phyloP scores from a whole-genome alignment of 1,140 invertebrate genomes.

The Drosophila pruinosa region DNA sequence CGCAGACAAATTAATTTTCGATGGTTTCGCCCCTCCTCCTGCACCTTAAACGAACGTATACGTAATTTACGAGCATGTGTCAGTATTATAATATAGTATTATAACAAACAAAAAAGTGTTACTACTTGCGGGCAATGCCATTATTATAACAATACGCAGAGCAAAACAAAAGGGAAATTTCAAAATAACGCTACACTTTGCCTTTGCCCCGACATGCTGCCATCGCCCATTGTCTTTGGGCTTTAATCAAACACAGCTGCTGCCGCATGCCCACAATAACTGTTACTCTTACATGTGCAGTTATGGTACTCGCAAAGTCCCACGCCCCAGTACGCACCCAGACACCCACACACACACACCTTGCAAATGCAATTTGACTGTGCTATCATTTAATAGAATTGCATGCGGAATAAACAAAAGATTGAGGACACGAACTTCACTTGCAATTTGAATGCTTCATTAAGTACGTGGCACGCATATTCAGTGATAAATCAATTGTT shows the following conservation, averaged over 20 bases:
- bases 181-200: not conserved
- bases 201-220: not conserved
- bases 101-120: constrained; percentile 1
- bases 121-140: constrained; percentile 6
- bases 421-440: constrained; percentile 41
- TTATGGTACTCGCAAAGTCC: not conserved
- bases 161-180: constrained; percentile 15
- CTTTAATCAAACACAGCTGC: constrained; percentile 13
- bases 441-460: not conserved
- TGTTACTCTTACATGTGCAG: not conserved
- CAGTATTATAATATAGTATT: not conserved
- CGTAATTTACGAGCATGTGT: not conserved
- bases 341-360: constrained; percentile 2
- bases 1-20: constrained; percentile 2
- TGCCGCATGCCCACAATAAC: not conserved
- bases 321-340: not conserved
- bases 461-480: constrained; percentile 9
- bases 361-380: not conserved
- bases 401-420: constrained; percentile 18
- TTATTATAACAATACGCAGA: not conserved
- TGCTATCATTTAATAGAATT: constrained; percentile 13
- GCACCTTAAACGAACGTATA: not conserved
- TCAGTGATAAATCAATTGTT: constrained; percentile 9
- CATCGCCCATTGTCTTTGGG: not conserved
- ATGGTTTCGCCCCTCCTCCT: not conserved